These are phyloP conservation scores for Diphyllodes magnificus DNA, from an alignment of 2,113 vertebrate species.

Conservation along the genomic window DNA sequence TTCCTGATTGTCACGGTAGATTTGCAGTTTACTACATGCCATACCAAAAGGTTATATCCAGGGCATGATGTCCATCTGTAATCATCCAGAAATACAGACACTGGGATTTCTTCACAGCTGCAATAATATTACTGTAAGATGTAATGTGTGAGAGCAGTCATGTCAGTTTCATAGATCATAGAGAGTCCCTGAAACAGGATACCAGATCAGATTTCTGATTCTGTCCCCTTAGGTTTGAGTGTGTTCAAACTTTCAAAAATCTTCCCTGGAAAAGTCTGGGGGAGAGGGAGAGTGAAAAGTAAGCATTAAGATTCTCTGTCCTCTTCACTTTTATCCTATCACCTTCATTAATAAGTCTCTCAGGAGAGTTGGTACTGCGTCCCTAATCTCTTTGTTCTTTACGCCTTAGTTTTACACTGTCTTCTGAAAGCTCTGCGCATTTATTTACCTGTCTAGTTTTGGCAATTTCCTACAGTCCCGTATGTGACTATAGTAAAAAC, in stretches of 20 bases:
- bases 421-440: not conserved
- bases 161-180: not conserved
- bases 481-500: not conserved
- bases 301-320: not conserved
- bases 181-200: not conserved
- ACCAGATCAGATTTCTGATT: not conserved
- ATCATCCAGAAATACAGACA: not conserved
- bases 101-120: constrained; percentile 31
- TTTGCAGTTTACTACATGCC: not conserved
- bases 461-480: not conserved
- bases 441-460: not conserved
- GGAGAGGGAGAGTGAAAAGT: not conserved
- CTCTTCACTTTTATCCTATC: not conserved
- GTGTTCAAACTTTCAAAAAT: not conserved
- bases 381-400: not conserved
- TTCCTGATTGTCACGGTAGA: not conserved
- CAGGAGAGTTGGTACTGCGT: not conserved
- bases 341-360: not conserved
- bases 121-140: not conserved
- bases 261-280: not conserved
- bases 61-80: not conserved
- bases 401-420: not conserved
- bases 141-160: not conserved
- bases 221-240: not conserved
- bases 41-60: not conserved